Evolutionary conservation across 2,113 vertebrate species (phyloP).

Genomic region (Micronisus gabar): DNA sequence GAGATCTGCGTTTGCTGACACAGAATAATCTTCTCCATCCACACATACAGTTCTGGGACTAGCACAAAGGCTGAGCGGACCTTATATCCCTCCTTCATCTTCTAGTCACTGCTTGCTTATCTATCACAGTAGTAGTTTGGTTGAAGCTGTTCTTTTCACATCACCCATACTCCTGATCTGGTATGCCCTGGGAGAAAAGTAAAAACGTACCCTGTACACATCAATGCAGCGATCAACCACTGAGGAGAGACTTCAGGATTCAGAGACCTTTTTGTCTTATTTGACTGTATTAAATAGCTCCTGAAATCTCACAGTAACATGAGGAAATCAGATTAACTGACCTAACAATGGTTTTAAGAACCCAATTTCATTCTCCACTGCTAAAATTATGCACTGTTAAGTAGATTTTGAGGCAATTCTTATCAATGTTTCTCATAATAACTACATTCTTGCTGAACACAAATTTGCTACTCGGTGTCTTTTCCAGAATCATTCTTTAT

Average conservation of each 20-base stretch:
- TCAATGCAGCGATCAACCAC: background rate
- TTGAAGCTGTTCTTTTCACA: background rate
- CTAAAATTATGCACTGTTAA: constrained; percentile 25
- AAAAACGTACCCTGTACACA: background rate
- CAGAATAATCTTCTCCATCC: background rate
- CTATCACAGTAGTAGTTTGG: background rate
- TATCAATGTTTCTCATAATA: constrained; percentile 3
- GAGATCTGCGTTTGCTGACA: background rate
- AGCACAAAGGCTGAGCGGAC: background rate
- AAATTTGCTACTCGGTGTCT: background rate
- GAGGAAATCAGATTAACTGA: constrained; percentile 25
- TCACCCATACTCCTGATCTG: background rate
- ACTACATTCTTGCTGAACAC: background rate
- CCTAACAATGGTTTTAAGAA: constrained; percentile 3
- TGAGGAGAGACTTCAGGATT: background rate
- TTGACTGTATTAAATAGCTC: background rate
- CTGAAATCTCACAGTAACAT: background rate
- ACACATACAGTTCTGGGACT: background rate
- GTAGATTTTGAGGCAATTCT: constrained; percentile 42
- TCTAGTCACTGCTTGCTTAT: background rate
- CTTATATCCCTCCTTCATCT: background rate
- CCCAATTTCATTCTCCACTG: background rate
- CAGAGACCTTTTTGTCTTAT: background rate
- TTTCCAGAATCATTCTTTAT: background rate
- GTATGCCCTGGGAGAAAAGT: background rate